Conservation (phyloP, 2,113 vertebrate species). For the Microcebus ravelobensis region DNA sequence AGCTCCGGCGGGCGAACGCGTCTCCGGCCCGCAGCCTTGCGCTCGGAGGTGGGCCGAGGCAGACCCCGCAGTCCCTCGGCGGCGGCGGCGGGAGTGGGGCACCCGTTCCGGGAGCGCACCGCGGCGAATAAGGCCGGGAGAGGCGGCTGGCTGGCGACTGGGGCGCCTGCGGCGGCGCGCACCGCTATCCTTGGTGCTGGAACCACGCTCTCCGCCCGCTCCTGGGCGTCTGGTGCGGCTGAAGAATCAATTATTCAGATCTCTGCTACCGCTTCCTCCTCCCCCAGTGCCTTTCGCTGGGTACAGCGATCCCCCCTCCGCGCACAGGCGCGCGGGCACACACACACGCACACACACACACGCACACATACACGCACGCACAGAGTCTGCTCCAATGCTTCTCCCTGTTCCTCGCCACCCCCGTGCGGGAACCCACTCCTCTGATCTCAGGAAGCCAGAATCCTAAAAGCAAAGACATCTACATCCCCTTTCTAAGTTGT, state of each 20-base stretch:
- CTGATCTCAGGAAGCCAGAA: slow-evolving; percentile 42
- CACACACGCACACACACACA: slow-evolving; percentile 39
- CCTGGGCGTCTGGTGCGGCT: slow-evolving; percentile 68
- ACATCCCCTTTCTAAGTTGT: slow-evolving; percentile 45
- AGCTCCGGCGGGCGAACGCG: neutral
- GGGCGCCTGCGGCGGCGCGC: slow-evolving; percentile 21
- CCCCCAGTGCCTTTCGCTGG: slow-evolving; percentile 62
- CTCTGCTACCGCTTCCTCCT: slow-evolving; percentile 68
- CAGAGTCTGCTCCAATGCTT: slow-evolving; percentile 57
- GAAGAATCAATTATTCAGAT: slow-evolving; percentile 78
- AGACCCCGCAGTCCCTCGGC: slow-evolving; percentile 70
- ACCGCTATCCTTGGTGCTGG: slow-evolving; percentile 65
- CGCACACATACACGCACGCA: neutral
- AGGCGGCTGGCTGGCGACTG: slow-evolving; percentile 25
- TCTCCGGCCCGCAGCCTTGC: slow-evolving; percentile 41
- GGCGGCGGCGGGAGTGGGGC: slow-evolving; percentile 28
- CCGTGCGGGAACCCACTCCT: slow-evolving; percentile 57
- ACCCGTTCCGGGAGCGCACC: slow-evolving; percentile 51
- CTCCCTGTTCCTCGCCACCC: slow-evolving; percentile 47
- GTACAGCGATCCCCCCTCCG: slow-evolving; percentile 62
- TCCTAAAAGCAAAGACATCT: neutral
- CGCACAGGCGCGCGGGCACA: slow-evolving; percentile 59
- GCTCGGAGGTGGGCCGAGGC: slow-evolving; percentile 55
- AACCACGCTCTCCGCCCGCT: slow-evolving; percentile 72
- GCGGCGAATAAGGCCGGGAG: neutral